Evolutionary conservation across 2,113 vertebrate genomes (phyloP), one percentile per base, ranked within the genome.

Genomic region (Oriolus oriolus): DNA sequence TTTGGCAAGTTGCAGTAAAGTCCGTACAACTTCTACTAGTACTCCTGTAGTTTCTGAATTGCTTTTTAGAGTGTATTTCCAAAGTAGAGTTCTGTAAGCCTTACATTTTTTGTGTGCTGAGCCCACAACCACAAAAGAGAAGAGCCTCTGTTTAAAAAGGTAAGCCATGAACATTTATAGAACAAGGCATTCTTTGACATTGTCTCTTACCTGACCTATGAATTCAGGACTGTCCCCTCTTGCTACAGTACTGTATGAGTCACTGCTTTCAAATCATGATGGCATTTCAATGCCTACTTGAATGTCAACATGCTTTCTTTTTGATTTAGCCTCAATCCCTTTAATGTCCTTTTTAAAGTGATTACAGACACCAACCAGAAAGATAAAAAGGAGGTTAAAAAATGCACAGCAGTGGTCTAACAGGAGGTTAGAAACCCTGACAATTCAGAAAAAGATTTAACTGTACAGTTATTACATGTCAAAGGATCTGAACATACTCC

Each of bases 321-420:
- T 89, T 92, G 89, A 95, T 92, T 97, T 96, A 95, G 93, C 66
- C 94, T 96, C 91, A 95, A 96, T 92, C 84, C 49, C 89, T 95
- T 95, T 95, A 96, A 87, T 79, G 76, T 82, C 91, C 74, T 82
- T 96, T 95, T 93, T 96, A 70, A 94, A 95, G 53, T 65, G 87
- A 90, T 94, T 96, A 89, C 78, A 89, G 84, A 96, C 81, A 96
- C 73, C 80, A 96, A 89, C 56, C 90, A 95, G 76, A 93, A 95
- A 97, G 84, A 95, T 92, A 95, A 97, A 96, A 91, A 96, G 69
- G 88, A 96, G 65, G 89, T 95, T 96, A 95, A 95, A 94, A 92
- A 95, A 93, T 65, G 75, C 63, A 91, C 49, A 91, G 89, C 78
- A 90, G 84, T 70, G 71, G 20, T 91, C 84, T 80, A 92, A 89